Base-by-base conservation (phyloP, 1,140 invertebrate species). In the Ylistrum balloti region DNA sequence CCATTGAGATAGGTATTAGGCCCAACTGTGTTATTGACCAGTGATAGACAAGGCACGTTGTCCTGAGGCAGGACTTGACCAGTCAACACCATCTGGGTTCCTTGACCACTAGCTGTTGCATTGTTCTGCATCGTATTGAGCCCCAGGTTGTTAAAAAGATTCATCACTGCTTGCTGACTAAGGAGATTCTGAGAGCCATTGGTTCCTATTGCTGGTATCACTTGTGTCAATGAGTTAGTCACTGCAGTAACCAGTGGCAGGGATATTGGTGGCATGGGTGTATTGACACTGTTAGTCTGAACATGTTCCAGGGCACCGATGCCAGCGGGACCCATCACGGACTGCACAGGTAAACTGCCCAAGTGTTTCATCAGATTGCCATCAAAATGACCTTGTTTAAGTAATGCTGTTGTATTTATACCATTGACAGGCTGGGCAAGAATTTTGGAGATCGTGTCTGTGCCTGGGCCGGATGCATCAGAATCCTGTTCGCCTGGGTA, bases 111-210 rank as follows among this genome's bases (percentile, higher is more conserved):
- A 28, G 33, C 48, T 32, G 38, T n/a, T n/a, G n/a, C 22, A 15
- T 22, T 85, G n/a, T 74, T 89, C 33, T 74, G 88, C 33, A 89
- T 74, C 33, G 88, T 33, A 28, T 89, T 89, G 35, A 89, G 17
- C 33, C 88, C 88, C 20, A 35, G 45, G 28, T 85, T 89, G 33
- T 89, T 35, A 56, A 89, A 89, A 7, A 89, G 22, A 85, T 89
- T 89, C 88, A 89, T 89, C 88, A 89, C 35, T 9, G 88, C 45
- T 28, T 89, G 88, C 33, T 35, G 88, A 74, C 74, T 56, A 7
- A 74, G 45, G 32, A 33, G 35, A 10, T 87, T 33, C 33, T 35
- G 33, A 33, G 33, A 38, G n/a, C 35, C 35, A n/a, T 34, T 34
- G 33, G 22, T 87, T 9, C 35, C 35, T 34, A 35, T 34, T 34